Percentiles rank a stretch among this genome's conserved stretches.
phyloP scores from a whole-genome alignment of 2,113 vertebrate species.

The Verasper variegatus region DNA sequence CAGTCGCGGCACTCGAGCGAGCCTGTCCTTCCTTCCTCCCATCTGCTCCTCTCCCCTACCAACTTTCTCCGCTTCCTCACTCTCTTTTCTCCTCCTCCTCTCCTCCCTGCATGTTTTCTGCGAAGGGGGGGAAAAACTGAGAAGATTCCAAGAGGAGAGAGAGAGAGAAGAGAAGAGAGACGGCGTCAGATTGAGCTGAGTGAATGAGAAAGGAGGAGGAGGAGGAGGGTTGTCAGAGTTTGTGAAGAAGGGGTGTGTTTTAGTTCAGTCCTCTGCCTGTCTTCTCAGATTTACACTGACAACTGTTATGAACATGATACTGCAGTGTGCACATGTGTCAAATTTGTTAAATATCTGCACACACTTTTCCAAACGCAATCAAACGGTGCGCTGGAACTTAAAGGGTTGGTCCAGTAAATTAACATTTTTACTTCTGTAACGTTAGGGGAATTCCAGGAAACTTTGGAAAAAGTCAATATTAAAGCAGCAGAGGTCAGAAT shows the following conservation, averaged over 20 bases:
- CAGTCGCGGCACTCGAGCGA: slow-evolving; percentile 56
- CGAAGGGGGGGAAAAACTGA: slow-evolving; percentile 6
- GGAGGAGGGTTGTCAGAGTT: slow-evolving; percentile 9
- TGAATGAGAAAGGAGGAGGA: slow-evolving; percentile 41
- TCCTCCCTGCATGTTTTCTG: slow-evolving; percentile 70
- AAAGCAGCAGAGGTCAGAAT: not conserved
- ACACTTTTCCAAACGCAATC: not conserved
- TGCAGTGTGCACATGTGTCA: not conserved
- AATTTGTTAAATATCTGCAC: not conserved
- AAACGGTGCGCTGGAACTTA: not conserved
- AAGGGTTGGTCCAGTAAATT: not conserved
- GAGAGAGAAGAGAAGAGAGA: slow-evolving; percentile 13
- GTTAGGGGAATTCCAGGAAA: too few species aligned
- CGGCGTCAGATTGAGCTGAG: not conserved
- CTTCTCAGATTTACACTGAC: not conserved
- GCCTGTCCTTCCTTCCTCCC: slow-evolving; percentile 62
- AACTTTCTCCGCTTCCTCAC: slow-evolving; percentile 73
- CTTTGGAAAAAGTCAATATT: not conserved
- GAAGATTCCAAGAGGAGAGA: slow-evolving; percentile 26
- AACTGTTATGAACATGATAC: not conserved
- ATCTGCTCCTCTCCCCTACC: slow-evolving; percentile 42
- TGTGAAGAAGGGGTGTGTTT: slow-evolving; percentile 59
- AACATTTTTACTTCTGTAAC: too few species aligned
- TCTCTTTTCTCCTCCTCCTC: slow-evolving; percentile 62
- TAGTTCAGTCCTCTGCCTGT: slow-evolving; percentile 35